phyloP scores from a whole-genome alignment of 1,140 invertebrate genomes.

The Diprion similis region DNA sequence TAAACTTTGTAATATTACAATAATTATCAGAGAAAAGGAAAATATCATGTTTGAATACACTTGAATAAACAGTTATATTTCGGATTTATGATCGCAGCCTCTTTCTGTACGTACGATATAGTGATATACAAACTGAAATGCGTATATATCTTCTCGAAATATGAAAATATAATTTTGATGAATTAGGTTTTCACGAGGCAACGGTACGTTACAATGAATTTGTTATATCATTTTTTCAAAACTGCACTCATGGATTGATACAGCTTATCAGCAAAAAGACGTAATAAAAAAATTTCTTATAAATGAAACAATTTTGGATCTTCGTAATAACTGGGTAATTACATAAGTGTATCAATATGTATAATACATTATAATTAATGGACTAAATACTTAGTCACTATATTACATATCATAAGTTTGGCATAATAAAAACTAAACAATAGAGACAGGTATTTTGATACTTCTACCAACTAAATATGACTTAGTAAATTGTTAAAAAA shows the following conservation, averaged over 20 bases:
- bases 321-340: background rate
- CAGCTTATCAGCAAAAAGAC: background rate
- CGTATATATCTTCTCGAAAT: background rate
- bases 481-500: slow-evolving; percentile 22
- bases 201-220: background rate
- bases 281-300: background rate
- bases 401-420: no score
- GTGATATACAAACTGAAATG: background rate
- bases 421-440: no score
- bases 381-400: no score
- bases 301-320: background rate
- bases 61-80: slow-evolving; percentile 10
- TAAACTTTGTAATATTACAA: no score
- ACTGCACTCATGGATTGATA: background rate
- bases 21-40: no score
- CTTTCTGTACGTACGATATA: background rate
- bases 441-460: background rate
- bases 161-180: slow-evolving; percentile 10
- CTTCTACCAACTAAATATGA: slow-evolving; percentile 6
- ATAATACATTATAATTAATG: background rate
- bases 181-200: background rate
- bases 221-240: background rate
- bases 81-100: background rate
- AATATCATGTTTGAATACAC: background rate
- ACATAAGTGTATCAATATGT: background rate